Base-by-base conservation (phyloP, 1,140 invertebrate genomes). In the Drosophila prosaltans region DNA sequence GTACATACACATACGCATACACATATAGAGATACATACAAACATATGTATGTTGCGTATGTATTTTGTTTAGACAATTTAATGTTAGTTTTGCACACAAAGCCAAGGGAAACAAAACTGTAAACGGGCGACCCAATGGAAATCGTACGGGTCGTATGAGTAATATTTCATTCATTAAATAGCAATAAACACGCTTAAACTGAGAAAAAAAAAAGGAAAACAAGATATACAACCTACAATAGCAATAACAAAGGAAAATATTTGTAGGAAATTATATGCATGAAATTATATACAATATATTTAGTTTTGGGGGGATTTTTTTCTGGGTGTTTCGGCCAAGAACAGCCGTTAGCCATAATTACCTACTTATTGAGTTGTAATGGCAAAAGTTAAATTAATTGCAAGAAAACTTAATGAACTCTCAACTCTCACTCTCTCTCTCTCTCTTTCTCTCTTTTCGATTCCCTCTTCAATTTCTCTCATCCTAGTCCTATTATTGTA, bases 331-430 rank as follows among this genome's bases (percentile, higher is more conserved):
- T 24, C 43, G 10, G 48, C 26, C 41, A 45, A 39, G 16, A 45
- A 64, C 60, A 65, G 72, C 64, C 72, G 3, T 45, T 64, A 43
- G 40, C 54, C 80, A 59, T 88, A 80, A 88, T 78, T 66, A 86
- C 70, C 66, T 89, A 70, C 80, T 88, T 86, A 86, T 86, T 83
- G 80, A 83, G 83, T 88, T 88, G 83, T 88, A 88, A 86, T 86
- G 82, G 83, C 76, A 78, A 82, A 86, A 88, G 80, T 88, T 86
- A 30, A 69, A 72, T 80, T 74, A 86, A 86, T 80, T 88, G 80
- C 80, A 60, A 16, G 45, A 67, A 65, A 40, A 60, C 51, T 28
- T 67, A 51, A 51, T 51, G 45, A 51, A 51, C 45, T 26, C 32
- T 51, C 45, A 21, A 1, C 1, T 21, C 16, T n/a, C n/a, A 4